phyloP scores from a whole-genome alignment of 2,888 invertebrate genomes.

The Dorcus parallelipipedus region DNA sequence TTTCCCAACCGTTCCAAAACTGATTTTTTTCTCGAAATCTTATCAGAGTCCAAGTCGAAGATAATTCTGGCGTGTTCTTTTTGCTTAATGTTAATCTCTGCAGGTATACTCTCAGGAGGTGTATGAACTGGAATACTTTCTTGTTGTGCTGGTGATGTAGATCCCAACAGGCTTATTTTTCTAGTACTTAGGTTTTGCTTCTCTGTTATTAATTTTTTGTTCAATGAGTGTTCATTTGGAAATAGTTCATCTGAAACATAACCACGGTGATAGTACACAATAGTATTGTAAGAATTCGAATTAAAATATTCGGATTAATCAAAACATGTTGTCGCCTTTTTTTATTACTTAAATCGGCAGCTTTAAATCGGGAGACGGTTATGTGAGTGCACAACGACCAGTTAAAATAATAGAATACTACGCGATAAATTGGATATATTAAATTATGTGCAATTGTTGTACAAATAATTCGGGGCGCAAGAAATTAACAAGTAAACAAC shows the following conservation, averaged over 20 bases:
- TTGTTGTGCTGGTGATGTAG: constrained; percentile 2
- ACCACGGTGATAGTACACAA: not conserved
- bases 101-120: not conserved
- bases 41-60: constrained; percentile 28
- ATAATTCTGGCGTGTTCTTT: constrained; percentile 32
- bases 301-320: no score
- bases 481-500: no score
- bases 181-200: constrained; percentile 4
- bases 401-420: no score
- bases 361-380: no score
- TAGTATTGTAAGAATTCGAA: not conserved
- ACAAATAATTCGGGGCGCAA: no score
- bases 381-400: no score
- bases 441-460: no score
- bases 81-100: constrained; percentile 12
- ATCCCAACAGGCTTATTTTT: constrained; percentile 10
- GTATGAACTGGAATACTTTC: not conserved
- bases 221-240: constrained; percentile 23
- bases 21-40: constrained; percentile 37
- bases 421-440: no score
- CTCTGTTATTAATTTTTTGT: constrained; percentile 9
- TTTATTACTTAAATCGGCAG: no score
- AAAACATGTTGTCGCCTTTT: no score
- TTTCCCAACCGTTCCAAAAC: constrained; percentile 53
- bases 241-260: constrained; percentile 31